phyloP scores from a whole-genome alignment of 35 echinoderm and acorn worm genomes.

The Lytechinus pictus region DNA sequence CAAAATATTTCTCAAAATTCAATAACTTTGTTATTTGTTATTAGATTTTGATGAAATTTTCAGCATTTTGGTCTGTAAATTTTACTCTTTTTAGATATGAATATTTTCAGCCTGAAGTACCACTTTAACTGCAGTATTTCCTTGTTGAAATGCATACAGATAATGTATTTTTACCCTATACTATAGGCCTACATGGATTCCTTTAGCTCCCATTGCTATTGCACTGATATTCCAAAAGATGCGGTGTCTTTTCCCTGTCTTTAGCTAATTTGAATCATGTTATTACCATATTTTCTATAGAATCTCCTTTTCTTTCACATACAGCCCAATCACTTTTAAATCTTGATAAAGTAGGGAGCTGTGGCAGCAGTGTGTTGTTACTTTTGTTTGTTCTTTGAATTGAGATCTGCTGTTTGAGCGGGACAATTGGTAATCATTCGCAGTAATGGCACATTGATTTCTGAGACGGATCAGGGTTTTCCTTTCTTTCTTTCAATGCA shows the following conservation, averaged over 20 bases:
- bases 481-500: neutral
- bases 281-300: neutral
- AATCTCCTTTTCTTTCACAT: neutral
- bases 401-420: neutral
- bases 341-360: constrained; percentile 3
- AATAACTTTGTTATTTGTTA: no score
- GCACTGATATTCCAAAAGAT: no score
- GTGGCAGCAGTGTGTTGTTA: neutral
- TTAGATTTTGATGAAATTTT: no score
- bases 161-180: no score
- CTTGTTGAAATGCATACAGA: no score
- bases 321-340: neutral
- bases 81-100: no score
- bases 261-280: neutral
- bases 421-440: neutral
- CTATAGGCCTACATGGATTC: no score
- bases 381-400: neutral
- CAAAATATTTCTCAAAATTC: no score
- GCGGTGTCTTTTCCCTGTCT: neutral
- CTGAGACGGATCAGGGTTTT: neutral
- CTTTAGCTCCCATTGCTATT: no score
- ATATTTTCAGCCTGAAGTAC: no score
- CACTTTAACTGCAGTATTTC: no score
- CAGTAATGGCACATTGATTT: constrained; percentile 12
- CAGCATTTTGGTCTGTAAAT: no score